phyloP scores from a whole-genome alignment of 2,888 invertebrate genomes.

The Drosophila conformis region DNA sequence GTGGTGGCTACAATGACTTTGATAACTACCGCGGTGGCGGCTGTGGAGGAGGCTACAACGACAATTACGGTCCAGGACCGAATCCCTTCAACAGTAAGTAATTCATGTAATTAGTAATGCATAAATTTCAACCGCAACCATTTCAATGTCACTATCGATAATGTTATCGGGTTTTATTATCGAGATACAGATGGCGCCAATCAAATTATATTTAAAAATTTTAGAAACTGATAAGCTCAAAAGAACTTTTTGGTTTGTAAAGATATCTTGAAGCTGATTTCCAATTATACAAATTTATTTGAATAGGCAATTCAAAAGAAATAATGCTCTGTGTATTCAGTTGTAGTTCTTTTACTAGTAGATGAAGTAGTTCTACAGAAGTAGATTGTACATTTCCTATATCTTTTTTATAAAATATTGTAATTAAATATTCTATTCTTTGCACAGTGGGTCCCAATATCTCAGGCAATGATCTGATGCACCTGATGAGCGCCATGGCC shows the following conservation, averaged over 20 bases:
- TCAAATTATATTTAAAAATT: not conserved
- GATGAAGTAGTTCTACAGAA: not conserved
- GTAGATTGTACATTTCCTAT: not conserved
- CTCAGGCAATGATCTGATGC: slow-evolving; percentile 79
- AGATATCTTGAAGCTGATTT: not conserved
- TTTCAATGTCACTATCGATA: not conserved
- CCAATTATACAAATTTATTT: not conserved
- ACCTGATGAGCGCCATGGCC: slow-evolving; percentile 82
- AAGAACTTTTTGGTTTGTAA: not conserved
- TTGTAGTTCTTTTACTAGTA: not conserved
- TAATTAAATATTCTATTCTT: not conserved
- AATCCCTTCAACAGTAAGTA: slow-evolving; percentile 78
- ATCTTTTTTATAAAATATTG: not conserved
- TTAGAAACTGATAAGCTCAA: not conserved
- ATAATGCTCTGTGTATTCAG: not conserved
- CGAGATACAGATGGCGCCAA: not conserved
- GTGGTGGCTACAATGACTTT: slow-evolving; percentile 66
- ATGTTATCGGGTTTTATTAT: not conserved
- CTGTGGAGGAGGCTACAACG: slow-evolving; percentile 61
- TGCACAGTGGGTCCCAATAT: slow-evolving; percentile 68
- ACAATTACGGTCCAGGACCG: slow-evolving; percentile 71
- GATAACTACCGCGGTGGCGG: slow-evolving; percentile 63
- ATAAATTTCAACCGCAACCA: not conserved
- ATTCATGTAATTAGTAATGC: not conserved
- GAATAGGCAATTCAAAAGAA: not conserved